Evolutionary conservation across 2,888 invertebrate species (phyloP).

Genomic region (Criorhina ranunculi): DNA sequence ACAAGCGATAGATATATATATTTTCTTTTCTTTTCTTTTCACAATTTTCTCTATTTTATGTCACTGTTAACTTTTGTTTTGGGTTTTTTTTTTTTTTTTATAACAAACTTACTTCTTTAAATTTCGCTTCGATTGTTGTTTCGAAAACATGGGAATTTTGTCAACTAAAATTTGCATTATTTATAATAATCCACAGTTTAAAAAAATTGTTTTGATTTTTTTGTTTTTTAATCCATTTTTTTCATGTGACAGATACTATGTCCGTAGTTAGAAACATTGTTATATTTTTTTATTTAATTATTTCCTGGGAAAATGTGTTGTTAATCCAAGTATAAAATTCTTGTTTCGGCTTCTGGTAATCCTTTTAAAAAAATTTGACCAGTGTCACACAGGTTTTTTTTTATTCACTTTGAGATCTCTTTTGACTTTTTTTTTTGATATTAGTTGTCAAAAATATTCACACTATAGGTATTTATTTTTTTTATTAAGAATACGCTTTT

Average conservation of each 20-base stretch:
- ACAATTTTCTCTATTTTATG: slow-evolving; percentile 44
- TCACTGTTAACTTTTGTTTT: slow-evolving; percentile 72
- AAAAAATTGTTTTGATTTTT: slow-evolving; percentile 67
- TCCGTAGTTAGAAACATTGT: slow-evolving; percentile 40
- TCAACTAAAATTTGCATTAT: slow-evolving; percentile 85
- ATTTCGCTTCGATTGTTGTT: slow-evolving; percentile 84
- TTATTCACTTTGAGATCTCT: slow-evolving; percentile 45
- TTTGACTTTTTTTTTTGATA: slow-evolving; percentile 48
- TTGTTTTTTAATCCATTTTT: slow-evolving; percentile 68
- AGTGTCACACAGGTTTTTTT: slow-evolving; percentile 51
- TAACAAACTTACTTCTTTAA: slow-evolving; percentile 83
- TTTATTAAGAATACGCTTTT: slow-evolving; percentile 33
- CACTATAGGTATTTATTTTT: slow-evolving; percentile 11
- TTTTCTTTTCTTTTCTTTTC: slow-evolving; percentile 37
- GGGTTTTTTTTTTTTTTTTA: slow-evolving; percentile 39
- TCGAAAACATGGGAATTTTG: slow-evolving; percentile 85
- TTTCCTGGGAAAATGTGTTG: slow-evolving; percentile 33
- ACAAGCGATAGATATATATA: slow-evolving; percentile 24
- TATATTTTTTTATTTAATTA: slow-evolving; percentile 7
- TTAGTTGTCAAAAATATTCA: slow-evolving; percentile 37
- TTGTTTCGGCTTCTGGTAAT: slow-evolving; percentile 47
- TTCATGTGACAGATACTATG: slow-evolving; percentile 42
- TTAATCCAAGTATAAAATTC: slow-evolving; percentile 41
- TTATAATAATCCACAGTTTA: slow-evolving; percentile 78
- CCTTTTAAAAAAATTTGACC: slow-evolving; percentile 48